These are phyloP conservation scores for Coranthus polyacanthus DNA, from an alignment of 2,797 vertebrate species.

Conservation along the genomic window DNA sequence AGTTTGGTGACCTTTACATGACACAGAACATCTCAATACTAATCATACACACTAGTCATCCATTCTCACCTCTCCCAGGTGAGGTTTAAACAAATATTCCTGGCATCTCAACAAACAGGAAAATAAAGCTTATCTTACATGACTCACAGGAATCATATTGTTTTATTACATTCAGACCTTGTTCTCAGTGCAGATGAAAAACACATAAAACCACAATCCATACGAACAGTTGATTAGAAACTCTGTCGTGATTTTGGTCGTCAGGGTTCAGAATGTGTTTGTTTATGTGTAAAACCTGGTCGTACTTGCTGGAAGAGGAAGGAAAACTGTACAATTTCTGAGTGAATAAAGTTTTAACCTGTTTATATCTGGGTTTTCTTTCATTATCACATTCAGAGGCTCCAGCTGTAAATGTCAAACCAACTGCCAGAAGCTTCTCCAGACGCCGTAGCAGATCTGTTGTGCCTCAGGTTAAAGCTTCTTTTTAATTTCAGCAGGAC, in stretches of 20 bases:
- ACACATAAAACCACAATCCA: too few relatives aligned
- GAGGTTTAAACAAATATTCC: background rate
- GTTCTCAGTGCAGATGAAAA: slow-evolving; percentile 2
- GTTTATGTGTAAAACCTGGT: slow-evolving; percentile 21
- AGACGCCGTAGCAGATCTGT: background rate
- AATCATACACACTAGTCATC: too few relatives aligned
- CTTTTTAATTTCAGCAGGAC: too few relatives aligned
- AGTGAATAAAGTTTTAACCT: slow-evolving; percentile 7
- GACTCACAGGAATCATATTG: background rate
- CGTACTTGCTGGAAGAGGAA: slow-evolving; percentile 12
- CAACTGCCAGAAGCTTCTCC: background rate
- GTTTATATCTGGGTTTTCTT: too few relatives aligned
- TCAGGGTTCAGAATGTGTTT: slow-evolving; percentile 20
- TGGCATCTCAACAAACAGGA: background rate
- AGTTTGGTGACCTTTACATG: background rate
- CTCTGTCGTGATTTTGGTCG: background rate
- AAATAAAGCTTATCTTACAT: background rate
- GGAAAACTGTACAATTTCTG: background rate
- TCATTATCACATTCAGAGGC: background rate
- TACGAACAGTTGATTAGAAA: background rate
- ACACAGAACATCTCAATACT: too few relatives aligned
- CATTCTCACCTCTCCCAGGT: too few relatives aligned
- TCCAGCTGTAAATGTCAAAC: slow-evolving; percentile 6
- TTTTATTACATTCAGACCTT: slow-evolving; percentile 14
- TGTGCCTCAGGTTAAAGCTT: background rate